These are phyloP conservation scores for Drosophila carrolli DNA, from an alignment of 1,140 invertebrate genomes.

Conservation along the genomic window DNA sequence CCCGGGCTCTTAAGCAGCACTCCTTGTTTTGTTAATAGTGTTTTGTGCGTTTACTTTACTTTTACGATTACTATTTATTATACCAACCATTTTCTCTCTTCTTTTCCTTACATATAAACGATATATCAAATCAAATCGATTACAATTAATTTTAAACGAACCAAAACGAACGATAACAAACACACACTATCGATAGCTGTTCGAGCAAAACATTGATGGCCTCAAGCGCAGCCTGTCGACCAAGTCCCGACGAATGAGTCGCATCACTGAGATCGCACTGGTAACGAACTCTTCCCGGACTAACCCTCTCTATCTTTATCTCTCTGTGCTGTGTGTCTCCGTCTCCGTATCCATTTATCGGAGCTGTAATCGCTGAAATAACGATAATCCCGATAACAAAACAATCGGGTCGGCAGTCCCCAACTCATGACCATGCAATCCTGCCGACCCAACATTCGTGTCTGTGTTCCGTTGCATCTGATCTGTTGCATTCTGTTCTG, in stretches of 20 bases:
- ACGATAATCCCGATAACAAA: conserved; percentile 23
- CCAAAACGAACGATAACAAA: conserved; percentile 24
- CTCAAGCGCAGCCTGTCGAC: conserved; percentile 91
- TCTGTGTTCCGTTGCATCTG: conserved; percentile 34
- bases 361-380: conserved; percentile 40
- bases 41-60: conserved; percentile 39
- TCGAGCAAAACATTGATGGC: conserved; percentile 94
- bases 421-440: conserved; percentile 25
- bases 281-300: conserved; percentile 86
- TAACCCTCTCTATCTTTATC: conserved; percentile 42
- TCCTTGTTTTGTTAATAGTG: conserved; percentile 4
- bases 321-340: conserved; percentile 39
- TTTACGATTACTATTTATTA: conserved; percentile 61
- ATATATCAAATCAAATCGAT: conserved; percentile 37
- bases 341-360: conserved; percentile 31
- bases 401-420: conserved; percentile 15
- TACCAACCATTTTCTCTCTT: conserved; percentile 69
- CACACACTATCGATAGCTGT: conserved; percentile 87
- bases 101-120: conserved; percentile 70
- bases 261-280: conserved; percentile 92
- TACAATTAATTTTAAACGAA: conserved; percentile 44
- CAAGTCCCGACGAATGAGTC: conserved; percentile 91
- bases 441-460: conserved; percentile 20
- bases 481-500: conserved; percentile 48
- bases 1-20: conserved; percentile 8